Evolutionary conservation across 2,797 vertebrate genomes (phyloP), one percentile per base, ranked within the genome.

Genomic region (Mareca penelope): DNA sequence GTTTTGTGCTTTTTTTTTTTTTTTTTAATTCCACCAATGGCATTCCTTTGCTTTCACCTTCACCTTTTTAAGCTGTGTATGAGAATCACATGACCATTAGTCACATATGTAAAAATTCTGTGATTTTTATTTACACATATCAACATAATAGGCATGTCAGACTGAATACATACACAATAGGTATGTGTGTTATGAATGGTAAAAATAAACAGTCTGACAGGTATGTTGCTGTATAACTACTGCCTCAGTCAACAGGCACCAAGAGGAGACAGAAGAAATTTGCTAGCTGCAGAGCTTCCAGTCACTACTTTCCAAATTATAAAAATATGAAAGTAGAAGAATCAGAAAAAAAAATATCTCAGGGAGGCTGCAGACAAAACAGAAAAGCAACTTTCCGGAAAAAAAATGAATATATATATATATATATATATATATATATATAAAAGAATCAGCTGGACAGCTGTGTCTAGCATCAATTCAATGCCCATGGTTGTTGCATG

Each of bases 31-130:
- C 71, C 1, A 0, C 50, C 52, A 63, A 21, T 48, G 77, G 56
- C 68, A 71, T 89, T 90, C 78, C 57, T 92, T 61, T 53, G n/a
- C 60, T 82, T 96, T 96, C 81, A 90, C 67, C 57, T 96, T 95
- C 28, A 4, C 26, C 61, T 94, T 85, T 78, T 80, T 61, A 29
- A 69, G 31, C 13, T 23, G 15, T 12, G 29, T 77, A 77, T 72
- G 61, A n/a, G 73, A 40, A 55, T 35, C 63, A 81, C 33, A 59
- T n/a, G 46, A 76, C 55, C 50, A 68, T 72, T 40, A 90, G 35
- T 31, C 18, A 40, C 14, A 26, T 33, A 40, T 23, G 18, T 24
- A 83, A 72, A 85, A 64, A 0, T 17, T 8, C 8, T 24, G 44
- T 37, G n/a, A 31, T 1, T 5, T 69, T 93, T 42, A 42, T 17